Base-by-base conservation (phyloP, 1,140 invertebrate genomes). In the Leptinotarsa lineolata region DNA sequence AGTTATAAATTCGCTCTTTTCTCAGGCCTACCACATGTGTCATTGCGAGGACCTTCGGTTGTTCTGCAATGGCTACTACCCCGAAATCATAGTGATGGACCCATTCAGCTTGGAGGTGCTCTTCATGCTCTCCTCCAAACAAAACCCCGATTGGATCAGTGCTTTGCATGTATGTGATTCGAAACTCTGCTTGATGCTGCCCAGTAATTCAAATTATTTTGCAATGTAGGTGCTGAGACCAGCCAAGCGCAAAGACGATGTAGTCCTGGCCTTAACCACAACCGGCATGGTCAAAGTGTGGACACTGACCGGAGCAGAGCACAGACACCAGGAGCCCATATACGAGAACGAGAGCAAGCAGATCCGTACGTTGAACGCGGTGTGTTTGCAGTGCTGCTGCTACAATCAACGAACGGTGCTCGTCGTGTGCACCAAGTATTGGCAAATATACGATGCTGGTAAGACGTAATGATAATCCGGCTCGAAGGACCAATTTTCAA, bases 261-360 rank as follows among this genome's bases (percentile, higher is more conserved):
- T 99, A 8, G 94, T 99, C 5, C 87, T 99, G 78, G 98, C 95
- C 18, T 90, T 99, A 61, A 97, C 97, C 12, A 97, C 97, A 48
- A 96, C 96, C 15, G 98, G 98, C 45, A 96, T 95, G 65, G 95
- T 99, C 5, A 99, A 99, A 88, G 94, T 99, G 0, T 99, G 98
- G 98, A 98, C 96, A 0, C 86, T 99, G 3, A 87, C 92, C 46
- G 95, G 95, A 5, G 91, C 93, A 74, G 97, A 99, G 83, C 92
- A 93, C 78, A 95, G 93, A 80, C 92, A 93, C 78, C 91, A 91
- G 12, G 92, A 96, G 81, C 92, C 94, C 1, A 90, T 99, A 45
- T 97, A 95, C 83, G 98, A 99, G 85, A 96, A 99, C 85, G 98
- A 99, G 84, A 98, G 96, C 44, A 99, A 99, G 85, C 94, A 96